Evolutionary conservation across 2,113 vertebrate species (phyloP).

Genomic region (Prinia subflava): DNA sequence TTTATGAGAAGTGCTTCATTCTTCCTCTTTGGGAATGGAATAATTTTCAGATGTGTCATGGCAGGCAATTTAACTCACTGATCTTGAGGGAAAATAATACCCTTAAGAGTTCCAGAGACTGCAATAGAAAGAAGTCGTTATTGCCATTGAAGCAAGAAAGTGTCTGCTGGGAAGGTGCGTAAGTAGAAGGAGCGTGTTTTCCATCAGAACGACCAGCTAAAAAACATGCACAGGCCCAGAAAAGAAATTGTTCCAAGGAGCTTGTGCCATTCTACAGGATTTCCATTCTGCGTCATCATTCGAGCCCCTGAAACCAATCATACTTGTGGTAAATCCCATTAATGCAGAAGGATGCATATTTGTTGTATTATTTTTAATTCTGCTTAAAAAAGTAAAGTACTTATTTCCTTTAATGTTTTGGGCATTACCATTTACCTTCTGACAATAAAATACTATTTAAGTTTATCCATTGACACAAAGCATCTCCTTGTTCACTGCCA

Average conservation of each 20-base stretch:
- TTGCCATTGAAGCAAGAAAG: not conserved
- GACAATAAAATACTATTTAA: not conserved
- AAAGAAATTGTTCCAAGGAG: not conserved
- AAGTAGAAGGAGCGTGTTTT: not conserved
- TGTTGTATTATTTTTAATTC: not conserved
- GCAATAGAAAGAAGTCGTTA: not conserved
- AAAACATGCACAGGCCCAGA: not conserved
- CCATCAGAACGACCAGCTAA: not conserved
- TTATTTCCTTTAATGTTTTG: not conserved
- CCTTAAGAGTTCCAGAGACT: not conserved
- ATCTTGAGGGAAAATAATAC: not conserved
- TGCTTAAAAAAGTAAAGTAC: not conserved
- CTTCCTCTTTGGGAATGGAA: not conserved
- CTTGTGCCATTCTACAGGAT: not conserved
- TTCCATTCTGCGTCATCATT: not conserved
- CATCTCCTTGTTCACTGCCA: not conserved
- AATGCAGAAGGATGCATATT: not conserved
- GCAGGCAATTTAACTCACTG: not conserved
- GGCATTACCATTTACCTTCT: not conserved
- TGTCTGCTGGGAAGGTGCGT: not conserved
- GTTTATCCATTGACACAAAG: not conserved
- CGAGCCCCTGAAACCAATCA: not conserved
- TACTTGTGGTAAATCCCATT: not conserved
- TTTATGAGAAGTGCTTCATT: not conserved
- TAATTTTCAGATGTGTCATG: not conserved